phyloP scores from a whole-genome alignment of 2,888 invertebrate species.

The Limenitis camilla region DNA sequence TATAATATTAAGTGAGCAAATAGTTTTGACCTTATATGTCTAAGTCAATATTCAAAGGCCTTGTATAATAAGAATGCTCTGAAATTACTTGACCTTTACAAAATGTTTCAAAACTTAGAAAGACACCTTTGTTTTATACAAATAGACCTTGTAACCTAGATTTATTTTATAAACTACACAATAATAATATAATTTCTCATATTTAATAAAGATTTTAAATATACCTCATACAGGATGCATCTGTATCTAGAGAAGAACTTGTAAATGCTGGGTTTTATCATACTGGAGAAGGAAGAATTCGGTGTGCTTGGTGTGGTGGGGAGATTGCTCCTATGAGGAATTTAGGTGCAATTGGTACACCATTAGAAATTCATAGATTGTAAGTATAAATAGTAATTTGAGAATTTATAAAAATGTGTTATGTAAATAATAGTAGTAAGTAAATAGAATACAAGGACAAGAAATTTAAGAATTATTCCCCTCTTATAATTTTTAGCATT shows the following conservation, averaged over 20 bases:
- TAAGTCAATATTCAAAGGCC: not conserved
- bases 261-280: constrained; percentile 92
- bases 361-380: constrained; percentile 79
- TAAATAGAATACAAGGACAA: too few relatives aligned
- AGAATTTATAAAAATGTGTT: not conserved
- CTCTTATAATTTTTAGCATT: too few relatives aligned
- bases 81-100: not conserved
- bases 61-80: not conserved
- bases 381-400: constrained; percentile 30
- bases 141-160: too few relatives aligned
- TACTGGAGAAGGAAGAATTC: constrained; percentile 78
- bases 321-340: constrained; percentile 77
- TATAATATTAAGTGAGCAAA: not conserved
- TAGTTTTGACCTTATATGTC: constrained; percentile 4
- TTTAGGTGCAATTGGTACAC: constrained; percentile 74
- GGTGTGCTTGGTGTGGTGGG: constrained; percentile 88
- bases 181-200: not conserved
- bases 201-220: not conserved
- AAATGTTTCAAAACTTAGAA: too few relatives aligned
- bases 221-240: constrained; percentile 43
- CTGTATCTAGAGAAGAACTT: constrained; percentile 79
- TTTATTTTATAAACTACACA: not conserved
- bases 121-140: too few relatives aligned
- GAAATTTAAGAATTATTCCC: too few relatives aligned
- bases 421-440: not conserved